phyloP scores from a whole-genome alignment of 1,140 invertebrate species.

The Samia ricini region DNA sequence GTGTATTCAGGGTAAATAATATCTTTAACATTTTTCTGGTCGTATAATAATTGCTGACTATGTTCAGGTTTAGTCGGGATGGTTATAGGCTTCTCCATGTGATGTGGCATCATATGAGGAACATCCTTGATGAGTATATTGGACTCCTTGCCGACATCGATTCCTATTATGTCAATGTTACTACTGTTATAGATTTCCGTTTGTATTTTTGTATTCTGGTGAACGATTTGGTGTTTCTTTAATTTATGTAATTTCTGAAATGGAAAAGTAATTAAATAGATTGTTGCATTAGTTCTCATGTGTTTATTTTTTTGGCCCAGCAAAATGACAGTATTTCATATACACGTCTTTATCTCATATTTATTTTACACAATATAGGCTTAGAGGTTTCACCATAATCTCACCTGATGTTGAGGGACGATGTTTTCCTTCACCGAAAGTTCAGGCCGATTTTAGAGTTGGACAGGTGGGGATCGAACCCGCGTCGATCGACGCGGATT shows the following conservation, averaged over 20 bases:
- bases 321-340: background rate
- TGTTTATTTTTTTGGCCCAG: background rate
- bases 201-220: constrained; percentile 32
- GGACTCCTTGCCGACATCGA: constrained; percentile 53
- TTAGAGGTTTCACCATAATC: too few relatives aligned
- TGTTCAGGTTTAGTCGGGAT: constrained; percentile 16
- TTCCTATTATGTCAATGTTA: constrained; percentile 59
- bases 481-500: too few relatives aligned
- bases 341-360: too few relatives aligned
- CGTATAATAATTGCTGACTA: constrained; percentile 21
- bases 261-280: background rate
- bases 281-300: background rate
- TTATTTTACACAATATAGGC: too few relatives aligned
- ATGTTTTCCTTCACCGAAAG: too few relatives aligned
- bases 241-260: constrained; percentile 67
- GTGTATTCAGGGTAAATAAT: constrained; percentile 28
- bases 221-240: constrained; percentile 48
- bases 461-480: too few relatives aligned
- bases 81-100: constrained; percentile 28
- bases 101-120: constrained; percentile 32
- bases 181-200: constrained; percentile 42
- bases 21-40: constrained; percentile 34
- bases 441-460: too few relatives aligned
- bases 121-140: constrained; percentile 28
- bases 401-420: too few relatives aligned